phyloP scores from a whole-genome alignment of 2,888 invertebrate genomes.

The Drosophila macrothrix region DNA sequence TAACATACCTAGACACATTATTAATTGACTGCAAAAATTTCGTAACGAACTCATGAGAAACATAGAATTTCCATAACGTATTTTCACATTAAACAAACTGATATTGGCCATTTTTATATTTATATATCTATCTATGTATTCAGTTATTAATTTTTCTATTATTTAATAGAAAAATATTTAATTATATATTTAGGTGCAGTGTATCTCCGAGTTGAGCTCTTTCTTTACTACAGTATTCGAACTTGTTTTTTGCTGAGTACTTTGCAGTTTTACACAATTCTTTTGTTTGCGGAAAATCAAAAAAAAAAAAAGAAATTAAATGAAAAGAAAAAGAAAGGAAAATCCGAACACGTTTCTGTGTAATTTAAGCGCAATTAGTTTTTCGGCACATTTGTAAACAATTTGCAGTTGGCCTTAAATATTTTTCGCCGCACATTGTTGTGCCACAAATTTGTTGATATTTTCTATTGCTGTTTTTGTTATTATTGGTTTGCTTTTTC shows the following conservation, averaged over 20 bases:
- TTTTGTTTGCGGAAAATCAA: not conserved
- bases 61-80: not conserved
- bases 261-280: conserved; percentile 19
- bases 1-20: not conserved
- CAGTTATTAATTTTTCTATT: not conserved
- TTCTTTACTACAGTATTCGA: not conserved
- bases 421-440: conserved; percentile 36
- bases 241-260: not conserved
- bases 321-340: not conserved
- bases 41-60: not conserved
- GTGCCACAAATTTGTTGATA: conserved; percentile 43
- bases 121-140: not conserved
- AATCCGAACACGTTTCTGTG: conserved; percentile 3
- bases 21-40: not conserved
- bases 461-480: conserved; percentile 25
- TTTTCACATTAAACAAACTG: not conserved
- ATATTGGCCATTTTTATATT: not conserved
- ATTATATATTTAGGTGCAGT: not conserved
- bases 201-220: not conserved
- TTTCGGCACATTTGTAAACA: conserved; percentile 65
- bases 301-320: not conserved
- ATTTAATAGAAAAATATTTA: no score
- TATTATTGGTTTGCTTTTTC: conserved; percentile 31
- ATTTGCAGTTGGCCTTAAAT: conserved; percentile 42
- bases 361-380: conserved; percentile 76